Conservation (phyloP, 2,113 vertebrate species). For the Chaetura pelagica region DNA sequence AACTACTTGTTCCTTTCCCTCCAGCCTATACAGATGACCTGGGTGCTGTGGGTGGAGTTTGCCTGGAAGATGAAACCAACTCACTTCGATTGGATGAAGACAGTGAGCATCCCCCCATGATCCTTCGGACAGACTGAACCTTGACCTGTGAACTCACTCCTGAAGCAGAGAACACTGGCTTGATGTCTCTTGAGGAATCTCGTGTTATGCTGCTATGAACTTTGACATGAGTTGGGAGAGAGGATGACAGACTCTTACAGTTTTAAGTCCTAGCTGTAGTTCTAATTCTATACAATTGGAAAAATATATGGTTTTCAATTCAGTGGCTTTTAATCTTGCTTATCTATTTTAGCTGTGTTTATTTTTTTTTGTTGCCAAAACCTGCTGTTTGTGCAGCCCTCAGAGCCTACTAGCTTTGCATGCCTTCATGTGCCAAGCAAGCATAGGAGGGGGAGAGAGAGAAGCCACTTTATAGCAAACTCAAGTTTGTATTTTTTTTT, state of each 20-base stretch:
- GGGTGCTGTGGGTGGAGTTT: constrained; percentile 90
- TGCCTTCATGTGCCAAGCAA: constrained; percentile 92
- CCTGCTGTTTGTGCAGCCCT: constrained; percentile 76
- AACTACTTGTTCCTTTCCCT: not conserved
- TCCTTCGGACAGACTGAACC: constrained; percentile 92
- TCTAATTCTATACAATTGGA: constrained; percentile 73
- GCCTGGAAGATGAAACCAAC: constrained; percentile 90
- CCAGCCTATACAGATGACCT: constrained; percentile 93
- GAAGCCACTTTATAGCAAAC: constrained; percentile 56
- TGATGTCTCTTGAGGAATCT: constrained; percentile 75
- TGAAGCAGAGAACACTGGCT: constrained; percentile 75
- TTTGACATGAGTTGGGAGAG: constrained; percentile 79
- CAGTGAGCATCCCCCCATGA: constrained; percentile 96
- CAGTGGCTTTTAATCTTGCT: constrained; percentile 80
- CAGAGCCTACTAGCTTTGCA: constrained; percentile 88
- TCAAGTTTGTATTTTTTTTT: constrained; percentile 49
- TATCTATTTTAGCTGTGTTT: constrained; percentile 75
- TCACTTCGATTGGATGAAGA: constrained; percentile 91
- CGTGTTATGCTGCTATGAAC: constrained; percentile 88
- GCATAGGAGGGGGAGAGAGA: constrained; percentile 55
- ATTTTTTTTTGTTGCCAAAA: constrained; percentile 76
- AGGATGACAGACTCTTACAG: constrained; percentile 80
- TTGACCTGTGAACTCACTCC: constrained; percentile 59
- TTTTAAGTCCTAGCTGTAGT: constrained; percentile 80
- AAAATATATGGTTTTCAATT: constrained; percentile 74